phyloP scores from a whole-genome alignment of 2,113 vertebrate species.

The Lampris megalopsis region DNA sequence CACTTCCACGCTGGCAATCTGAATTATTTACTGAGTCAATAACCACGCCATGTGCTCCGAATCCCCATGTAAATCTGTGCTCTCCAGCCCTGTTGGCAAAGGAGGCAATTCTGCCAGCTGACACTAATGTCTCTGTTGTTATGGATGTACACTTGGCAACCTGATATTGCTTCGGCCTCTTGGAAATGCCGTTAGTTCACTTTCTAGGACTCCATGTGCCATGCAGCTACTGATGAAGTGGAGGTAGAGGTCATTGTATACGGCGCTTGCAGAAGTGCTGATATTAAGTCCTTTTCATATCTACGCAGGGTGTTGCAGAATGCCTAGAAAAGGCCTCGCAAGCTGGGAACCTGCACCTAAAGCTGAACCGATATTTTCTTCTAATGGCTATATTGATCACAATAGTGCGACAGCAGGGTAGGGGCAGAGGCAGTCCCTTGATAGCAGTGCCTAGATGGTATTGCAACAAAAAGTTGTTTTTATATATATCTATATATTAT shows the following conservation, averaged over 20 bases:
- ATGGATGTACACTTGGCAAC: constrained; percentile 44
- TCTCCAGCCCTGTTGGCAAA: constrained; percentile 44
- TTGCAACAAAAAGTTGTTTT: neutral
- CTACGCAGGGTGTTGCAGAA: neutral
- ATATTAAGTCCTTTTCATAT: neutral
- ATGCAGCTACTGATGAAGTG: constrained; percentile 7
- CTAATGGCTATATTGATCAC: neutral
- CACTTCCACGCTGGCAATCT: constrained; percentile 47
- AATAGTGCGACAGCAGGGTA: neutral
- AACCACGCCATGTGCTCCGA: constrained; percentile 44
- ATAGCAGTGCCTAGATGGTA: neutral
- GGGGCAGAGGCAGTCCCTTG: neutral
- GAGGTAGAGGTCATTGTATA: constrained; percentile 3
- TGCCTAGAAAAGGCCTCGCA: neutral
- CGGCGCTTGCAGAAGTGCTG: neutral
- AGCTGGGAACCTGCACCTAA: constrained; percentile 6
- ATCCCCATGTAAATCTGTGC: constrained; percentile 55
- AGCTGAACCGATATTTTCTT: neutral
- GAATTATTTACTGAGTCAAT: constrained; percentile 77
- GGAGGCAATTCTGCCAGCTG: constrained; percentile 43
- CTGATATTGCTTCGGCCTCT: constrained; percentile 42
- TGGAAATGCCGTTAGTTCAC: constrained; percentile 10
- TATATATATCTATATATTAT: no score
- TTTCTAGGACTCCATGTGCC: neutral
- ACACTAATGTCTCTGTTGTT: constrained; percentile 59